phyloP scores from a whole-genome alignment of 2,113 vertebrate genomes.

The Todiramphus chloris region DNA sequence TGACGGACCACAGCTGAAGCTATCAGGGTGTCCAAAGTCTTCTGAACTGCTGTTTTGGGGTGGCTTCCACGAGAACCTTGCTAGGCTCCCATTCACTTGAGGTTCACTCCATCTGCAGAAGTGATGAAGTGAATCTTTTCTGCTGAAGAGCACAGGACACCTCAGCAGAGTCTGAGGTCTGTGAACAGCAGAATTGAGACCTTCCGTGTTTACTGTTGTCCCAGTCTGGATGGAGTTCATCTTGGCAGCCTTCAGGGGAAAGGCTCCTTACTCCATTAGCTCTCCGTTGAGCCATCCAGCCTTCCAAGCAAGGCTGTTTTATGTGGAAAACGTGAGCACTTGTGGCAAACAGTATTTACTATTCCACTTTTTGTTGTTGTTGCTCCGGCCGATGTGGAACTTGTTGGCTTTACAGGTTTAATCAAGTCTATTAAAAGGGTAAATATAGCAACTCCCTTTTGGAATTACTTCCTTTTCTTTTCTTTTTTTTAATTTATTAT shows the following conservation, averaged over 20 bases:
- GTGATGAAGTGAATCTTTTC: fast-evolving
- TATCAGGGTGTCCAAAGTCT: background rate
- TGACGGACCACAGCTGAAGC: background rate
- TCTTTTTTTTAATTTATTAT: background rate
- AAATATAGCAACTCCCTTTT: conserved; percentile 30
- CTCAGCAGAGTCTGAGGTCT: background rate
- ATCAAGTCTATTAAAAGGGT: background rate
- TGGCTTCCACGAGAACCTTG: background rate
- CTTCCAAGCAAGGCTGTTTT: background rate
- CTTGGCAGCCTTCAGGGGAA: background rate
- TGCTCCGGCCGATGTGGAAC: background rate
- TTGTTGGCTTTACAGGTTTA: background rate
- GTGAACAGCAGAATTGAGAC: background rate
- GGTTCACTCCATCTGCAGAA: background rate
- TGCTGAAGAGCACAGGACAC: background rate
- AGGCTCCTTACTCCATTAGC: background rate
- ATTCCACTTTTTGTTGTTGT: background rate
- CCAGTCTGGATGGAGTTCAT: background rate
- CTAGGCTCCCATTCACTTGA: background rate
- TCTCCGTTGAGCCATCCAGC: background rate
- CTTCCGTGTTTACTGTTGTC: background rate
- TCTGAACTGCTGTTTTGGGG: background rate
- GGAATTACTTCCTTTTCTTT: background rate
- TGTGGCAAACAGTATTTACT: background rate
- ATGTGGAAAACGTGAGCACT: conserved; percentile 34